phyloP scores from a whole-genome alignment of 2,888 invertebrate genomes.

The Serripes groenlandicus region DNA sequence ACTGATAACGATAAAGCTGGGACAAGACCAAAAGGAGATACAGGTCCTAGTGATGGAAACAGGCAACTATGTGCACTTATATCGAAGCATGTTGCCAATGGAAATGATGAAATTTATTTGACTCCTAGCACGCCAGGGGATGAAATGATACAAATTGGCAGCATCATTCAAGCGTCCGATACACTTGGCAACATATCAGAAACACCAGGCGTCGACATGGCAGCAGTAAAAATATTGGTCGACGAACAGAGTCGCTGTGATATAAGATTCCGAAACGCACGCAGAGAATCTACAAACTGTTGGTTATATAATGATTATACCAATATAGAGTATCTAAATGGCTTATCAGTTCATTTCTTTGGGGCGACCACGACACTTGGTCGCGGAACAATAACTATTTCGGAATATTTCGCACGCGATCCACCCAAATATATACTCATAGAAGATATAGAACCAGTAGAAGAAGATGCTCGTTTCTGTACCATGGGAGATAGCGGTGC shows the following conservation, averaged over 20 bases:
- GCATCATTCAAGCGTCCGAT: neutral
- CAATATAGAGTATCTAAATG: neutral
- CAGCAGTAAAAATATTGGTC: slow-evolving; percentile 2
- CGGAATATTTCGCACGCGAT: neutral
- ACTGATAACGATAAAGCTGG: neutral
- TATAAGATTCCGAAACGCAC: neutral
- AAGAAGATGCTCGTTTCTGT: slow-evolving; percentile 10
- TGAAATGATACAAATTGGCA: slow-evolving; percentile 1
- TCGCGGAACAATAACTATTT: slow-evolving; percentile 21
- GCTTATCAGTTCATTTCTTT: slow-evolving; percentile 34
- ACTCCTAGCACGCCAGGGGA: neutral
- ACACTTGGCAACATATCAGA: no score
- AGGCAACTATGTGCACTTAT: slow-evolving; percentile 11
- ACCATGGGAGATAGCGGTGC: slow-evolving; percentile 33
- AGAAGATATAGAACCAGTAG: slow-evolving; percentile 4
- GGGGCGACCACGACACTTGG: slow-evolving; percentile 34
- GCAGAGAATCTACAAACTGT: neutral
- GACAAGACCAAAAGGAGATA: neutral
- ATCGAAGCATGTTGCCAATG: slow-evolving; percentile 16
- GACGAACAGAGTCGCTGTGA: neutral
- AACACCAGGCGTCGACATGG: slow-evolving; percentile 8
- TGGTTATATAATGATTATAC: neutral
- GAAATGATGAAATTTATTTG: neutral
- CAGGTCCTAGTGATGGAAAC: neutral
- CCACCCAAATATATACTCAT: neutral